These are phyloP conservation scores for Reticulitermes lucifugus DNA, from an alignment of 2,888 invertebrate species.

Conservation along the genomic window DNA sequence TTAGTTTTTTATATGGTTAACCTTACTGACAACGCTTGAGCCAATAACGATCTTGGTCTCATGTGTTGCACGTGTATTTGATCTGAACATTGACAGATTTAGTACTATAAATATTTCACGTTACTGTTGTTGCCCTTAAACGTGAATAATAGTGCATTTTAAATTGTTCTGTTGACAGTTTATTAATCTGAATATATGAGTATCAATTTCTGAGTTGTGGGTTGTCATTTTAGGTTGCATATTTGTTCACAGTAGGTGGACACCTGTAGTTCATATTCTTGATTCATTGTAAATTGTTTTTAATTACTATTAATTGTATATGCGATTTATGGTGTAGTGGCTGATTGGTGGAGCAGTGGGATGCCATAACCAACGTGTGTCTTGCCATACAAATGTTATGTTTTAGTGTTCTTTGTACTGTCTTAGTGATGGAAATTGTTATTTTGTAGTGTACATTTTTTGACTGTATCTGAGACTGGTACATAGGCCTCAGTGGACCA, in stretches of 20 bases:
- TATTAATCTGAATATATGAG: constrained; percentile 8
- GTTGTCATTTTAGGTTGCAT: background rate
- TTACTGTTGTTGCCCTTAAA: background rate
- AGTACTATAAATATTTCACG: background rate
- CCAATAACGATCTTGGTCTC: background rate
- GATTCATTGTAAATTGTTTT: background rate
- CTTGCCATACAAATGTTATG: background rate
- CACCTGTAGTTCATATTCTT: background rate
- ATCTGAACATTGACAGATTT: background rate
- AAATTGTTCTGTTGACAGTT: background rate
- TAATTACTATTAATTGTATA: background rate
- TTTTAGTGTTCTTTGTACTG: background rate
- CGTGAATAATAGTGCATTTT: background rate
- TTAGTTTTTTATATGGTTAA: constrained; percentile 37
- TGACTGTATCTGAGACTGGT: no score
- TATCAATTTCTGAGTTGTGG: background rate
- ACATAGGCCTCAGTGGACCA: no score
- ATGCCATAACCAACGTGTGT: background rate
- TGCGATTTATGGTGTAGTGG: background rate
- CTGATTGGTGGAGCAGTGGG: background rate
- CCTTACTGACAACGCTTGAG: constrained; percentile 15
- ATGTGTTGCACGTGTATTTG: background rate
- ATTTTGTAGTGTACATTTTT: no score
- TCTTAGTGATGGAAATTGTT: no score
- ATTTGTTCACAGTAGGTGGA: constrained; percentile 13